Evolutionary conservation across 2,888 invertebrate species (phyloP).

Genomic region (Oxytorus armatus): DNA sequence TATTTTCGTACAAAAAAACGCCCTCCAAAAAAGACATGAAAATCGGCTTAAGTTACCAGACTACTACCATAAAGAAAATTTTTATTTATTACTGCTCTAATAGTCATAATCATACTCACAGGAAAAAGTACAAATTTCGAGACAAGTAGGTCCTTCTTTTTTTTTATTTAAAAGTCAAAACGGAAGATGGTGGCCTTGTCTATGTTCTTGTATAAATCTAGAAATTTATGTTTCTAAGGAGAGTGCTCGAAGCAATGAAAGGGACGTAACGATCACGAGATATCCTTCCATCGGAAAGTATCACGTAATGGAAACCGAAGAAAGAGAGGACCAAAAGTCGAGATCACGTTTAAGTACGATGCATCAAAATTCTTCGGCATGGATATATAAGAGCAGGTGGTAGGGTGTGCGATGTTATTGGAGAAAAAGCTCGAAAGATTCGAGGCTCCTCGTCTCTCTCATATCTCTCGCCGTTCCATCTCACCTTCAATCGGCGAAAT

Average conservation of each 20-base stretch:
- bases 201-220: no score
- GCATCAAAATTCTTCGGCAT: slow-evolving; percentile 52
- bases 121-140: no score
- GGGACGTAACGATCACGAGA: slow-evolving; percentile 20
- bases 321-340: slow-evolving; percentile 31
- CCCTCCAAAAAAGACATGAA: no score
- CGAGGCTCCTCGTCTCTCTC: slow-evolving; percentile 8
- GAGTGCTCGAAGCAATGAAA: slow-evolving; percentile 7
- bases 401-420: neutral
- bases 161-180: no score
- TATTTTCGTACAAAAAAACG: no score
- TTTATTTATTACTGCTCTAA: no score
- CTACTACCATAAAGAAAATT: no score
- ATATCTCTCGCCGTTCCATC: slow-evolving; percentile 30
- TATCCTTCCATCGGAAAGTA: slow-evolving; percentile 14
- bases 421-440: slow-evolving; percentile 7
- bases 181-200: no score
- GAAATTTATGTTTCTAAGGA: neutral
- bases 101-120: no score
- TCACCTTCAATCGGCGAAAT: slow-evolving; percentile 43
- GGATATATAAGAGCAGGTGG: neutral
- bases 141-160: no score
- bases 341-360: slow-evolving; percentile 57
- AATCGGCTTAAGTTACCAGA: no score
- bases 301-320: slow-evolving; percentile 1